Base-by-base conservation (phyloP, 2,113 vertebrate genomes). In the Dolichallabes microphthalmus region DNA sequence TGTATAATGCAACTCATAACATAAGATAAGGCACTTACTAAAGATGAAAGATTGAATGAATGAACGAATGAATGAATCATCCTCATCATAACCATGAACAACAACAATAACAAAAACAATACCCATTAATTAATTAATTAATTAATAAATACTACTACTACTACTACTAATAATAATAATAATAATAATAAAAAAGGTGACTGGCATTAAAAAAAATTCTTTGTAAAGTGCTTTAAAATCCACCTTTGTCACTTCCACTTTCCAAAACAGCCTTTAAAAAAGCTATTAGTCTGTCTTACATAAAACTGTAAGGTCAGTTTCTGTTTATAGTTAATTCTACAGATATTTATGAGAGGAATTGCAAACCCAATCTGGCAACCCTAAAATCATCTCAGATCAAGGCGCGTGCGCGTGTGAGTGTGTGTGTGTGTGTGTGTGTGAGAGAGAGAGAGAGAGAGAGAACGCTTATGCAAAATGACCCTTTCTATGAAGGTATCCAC, bases 361-460 rank as follows among this genome's bases (percentile, higher is more conserved):
- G 1, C 4, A 19, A 8, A 57, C 15, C 55, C 39, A 50, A 73
- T 50, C 69, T 73, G 69, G 69, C 69, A 74, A 74, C 71, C 22
- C 22, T 74, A 12, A 25, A 11, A 74, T 52, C 71, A 45, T 15
- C 22, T 45, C 35, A 50, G 39, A 22, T 45, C 60, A 14, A 14
- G 4, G 25, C 14, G 25, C 8, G 13, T 15, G 50, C n/a, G 25
- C 15, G 50, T 17, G 32, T 39, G 32, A 12, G 35, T 45, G 66
- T 68, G 66, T 68, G 69, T 71, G 32, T 71, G 66, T 20, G 66
- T 20, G 66, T 35, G 66, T 19, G 68, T 10, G 66, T 4, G 30
- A 22, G 66, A 2, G 27, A 39, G 53, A 50, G 53, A 57, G 73
- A 85, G 73, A 17, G 77, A 81, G 63, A 58, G 79, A 55, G 73